phyloP scores from a whole-genome alignment of 2,888 invertebrate genomes.

The Nymphalis c-album region DNA sequence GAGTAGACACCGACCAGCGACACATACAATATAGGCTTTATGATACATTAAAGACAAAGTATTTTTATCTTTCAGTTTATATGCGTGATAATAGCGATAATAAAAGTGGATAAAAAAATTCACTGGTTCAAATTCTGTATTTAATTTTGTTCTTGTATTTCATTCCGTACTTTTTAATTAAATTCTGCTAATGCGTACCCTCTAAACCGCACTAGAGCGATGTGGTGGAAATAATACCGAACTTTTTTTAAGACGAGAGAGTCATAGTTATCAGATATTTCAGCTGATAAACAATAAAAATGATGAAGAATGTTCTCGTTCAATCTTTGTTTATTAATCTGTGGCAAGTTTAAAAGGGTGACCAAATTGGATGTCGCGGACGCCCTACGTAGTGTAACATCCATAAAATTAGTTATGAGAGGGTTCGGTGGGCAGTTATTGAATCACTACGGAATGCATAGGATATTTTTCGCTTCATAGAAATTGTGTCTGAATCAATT shows the following conservation, averaged over 20 bases:
- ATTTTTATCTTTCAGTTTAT: no score
- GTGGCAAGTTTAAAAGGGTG: conserved; percentile 44
- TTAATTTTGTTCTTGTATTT: no score
- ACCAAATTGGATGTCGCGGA: conserved; percentile 52
- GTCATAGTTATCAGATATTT: no score
- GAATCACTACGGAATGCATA: conserved; percentile 70
- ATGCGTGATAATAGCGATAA: no score
- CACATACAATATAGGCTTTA: background rate
- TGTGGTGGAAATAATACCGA: no score
- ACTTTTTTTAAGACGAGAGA: no score
- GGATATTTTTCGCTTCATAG: conserved; percentile 60
- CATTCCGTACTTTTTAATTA: no score
- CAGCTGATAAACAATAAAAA: no score
- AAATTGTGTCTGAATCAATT: conserved; percentile 52
- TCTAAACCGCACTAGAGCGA: no score
- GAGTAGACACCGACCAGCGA: background rate
- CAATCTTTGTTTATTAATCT: conserved; percentile 35
- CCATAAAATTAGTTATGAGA: conserved; percentile 64
- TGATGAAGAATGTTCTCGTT: background rate
- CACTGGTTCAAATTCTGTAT: no score
- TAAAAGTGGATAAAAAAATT: no score
- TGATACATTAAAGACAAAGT: background rate
- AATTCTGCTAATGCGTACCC: no score
- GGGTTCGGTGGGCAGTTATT: conserved; percentile 62
- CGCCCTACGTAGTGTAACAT: conserved; percentile 53